Percentiles rank a stretch among this genome's conserved stretches.
phyloP scores from a whole-genome alignment of 2,888 invertebrate species.

The Monochamus alternatus region DNA sequence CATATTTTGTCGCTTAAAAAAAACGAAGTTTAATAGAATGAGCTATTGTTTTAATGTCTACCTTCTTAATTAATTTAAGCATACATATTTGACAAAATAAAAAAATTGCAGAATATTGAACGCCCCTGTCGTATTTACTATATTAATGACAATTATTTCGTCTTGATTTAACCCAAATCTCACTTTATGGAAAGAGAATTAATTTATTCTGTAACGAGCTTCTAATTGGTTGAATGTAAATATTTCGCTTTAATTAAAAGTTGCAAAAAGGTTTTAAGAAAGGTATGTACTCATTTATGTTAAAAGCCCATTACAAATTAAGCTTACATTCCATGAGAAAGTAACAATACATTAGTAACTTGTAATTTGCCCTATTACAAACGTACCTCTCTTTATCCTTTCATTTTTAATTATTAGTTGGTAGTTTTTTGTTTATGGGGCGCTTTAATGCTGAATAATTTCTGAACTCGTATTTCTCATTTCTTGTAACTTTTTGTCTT shows the following conservation, averaged over 20 bases:
- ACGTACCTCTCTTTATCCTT: neutral
- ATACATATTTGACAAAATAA: no score
- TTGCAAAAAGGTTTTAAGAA: neutral
- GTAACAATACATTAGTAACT: neutral
- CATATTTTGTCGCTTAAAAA: no score
- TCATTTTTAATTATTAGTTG: slow-evolving; percentile 5
- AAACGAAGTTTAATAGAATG: no score
- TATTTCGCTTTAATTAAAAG: neutral
- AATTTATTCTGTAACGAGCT: neutral
- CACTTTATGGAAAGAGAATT: neutral
- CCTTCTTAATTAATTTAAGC: no score
- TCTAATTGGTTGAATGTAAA: neutral
- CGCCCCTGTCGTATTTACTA: no score
- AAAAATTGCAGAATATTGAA: no score
- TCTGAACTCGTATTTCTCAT: neutral
- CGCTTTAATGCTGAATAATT: neutral
- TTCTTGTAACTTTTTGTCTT: neutral
- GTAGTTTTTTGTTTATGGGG: neutral
- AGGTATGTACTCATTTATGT: neutral
- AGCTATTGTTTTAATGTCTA: no score
- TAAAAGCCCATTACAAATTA: neutral
- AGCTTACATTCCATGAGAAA: neutral
- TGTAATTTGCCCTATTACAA: neutral
- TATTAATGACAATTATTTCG: no score
- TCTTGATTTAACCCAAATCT: neutral